Evolutionary conservation across 2,113 vertebrate genomes (phyloP).

Genomic region (Boleophthalmus pectinirostris): DNA sequence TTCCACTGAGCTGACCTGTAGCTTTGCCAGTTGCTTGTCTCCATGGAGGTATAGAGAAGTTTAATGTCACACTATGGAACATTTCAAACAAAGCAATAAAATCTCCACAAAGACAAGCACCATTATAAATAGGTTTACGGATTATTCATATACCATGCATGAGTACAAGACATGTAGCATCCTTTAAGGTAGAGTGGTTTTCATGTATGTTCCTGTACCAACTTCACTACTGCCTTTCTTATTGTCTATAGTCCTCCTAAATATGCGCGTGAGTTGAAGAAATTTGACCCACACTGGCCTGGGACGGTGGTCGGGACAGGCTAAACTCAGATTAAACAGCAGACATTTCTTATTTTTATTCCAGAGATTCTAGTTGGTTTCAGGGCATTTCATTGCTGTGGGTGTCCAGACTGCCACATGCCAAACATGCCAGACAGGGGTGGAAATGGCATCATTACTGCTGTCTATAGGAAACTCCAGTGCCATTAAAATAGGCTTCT

Average conservation of each 20-base stretch:
- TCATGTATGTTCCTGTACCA: no score
- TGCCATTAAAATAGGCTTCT: conserved; percentile 62
- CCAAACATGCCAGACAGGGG: conserved; percentile 34
- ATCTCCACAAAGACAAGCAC: no score
- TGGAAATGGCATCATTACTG: conserved; percentile 50
- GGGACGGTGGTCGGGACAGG: neutral
- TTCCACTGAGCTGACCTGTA: neutral
- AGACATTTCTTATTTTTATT: neutral
- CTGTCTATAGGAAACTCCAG: conserved; percentile 43
- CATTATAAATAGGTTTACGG: no score
- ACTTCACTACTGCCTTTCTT: no score
- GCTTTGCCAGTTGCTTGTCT: neutral
- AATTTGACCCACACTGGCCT: neutral
- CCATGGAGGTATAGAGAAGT: neutral
- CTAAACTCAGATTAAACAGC: neutral
- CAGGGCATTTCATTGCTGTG: conserved; percentile 31
- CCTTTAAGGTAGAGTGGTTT: no score
- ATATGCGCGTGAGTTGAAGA: no score
- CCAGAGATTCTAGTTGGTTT: neutral
- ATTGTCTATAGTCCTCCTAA: no score
- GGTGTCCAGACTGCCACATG: conserved; percentile 39
- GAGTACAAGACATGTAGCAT: no score
- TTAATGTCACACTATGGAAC: no score
- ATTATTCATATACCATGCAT: no score
- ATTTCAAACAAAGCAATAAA: no score